phyloP scores from a whole-genome alignment of 2,888 invertebrate genomes.

The Bombylius major region DNA sequence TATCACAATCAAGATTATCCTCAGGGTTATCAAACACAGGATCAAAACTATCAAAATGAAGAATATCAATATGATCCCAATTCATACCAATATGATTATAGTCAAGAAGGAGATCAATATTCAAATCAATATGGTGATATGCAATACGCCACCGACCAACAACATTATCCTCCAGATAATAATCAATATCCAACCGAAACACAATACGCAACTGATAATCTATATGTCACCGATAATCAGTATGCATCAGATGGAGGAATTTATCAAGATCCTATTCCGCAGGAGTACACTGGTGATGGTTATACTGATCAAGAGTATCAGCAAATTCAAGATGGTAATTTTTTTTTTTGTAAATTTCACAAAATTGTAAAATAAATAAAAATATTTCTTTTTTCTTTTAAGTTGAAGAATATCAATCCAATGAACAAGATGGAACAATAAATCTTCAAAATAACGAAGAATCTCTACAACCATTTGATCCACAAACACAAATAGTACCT shows the following conservation, averaged over 20 bases:
- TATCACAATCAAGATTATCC: constrained; percentile 5
- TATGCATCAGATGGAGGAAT: neutral
- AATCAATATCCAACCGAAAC: neutral
- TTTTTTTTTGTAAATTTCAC: too few relatives aligned
- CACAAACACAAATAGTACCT: too few relatives aligned
- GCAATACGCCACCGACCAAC: neutral
- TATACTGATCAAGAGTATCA: too few relatives aligned
- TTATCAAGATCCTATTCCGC: constrained; percentile 25
- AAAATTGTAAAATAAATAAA: too few relatives aligned
- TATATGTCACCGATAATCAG: too few relatives aligned
- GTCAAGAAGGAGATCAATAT: constrained; percentile 18
- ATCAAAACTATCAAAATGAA: constrained; percentile 28
- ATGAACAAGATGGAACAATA: too few relatives aligned
- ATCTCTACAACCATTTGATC: too few relatives aligned
- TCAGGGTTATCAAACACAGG: constrained; percentile 13
- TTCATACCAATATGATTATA: constrained; percentile 31
- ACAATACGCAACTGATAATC: neutral
- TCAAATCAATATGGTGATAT: neutral
- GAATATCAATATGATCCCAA: constrained; percentile 25
- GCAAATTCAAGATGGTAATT: too few relatives aligned
- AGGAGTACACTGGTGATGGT: constrained; percentile 14
- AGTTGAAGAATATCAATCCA: too few relatives aligned
- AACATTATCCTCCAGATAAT: neutral
- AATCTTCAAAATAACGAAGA: too few relatives aligned
- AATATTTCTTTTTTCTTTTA: too few relatives aligned